Evolutionary conservation across 2,888 invertebrate genomes (phyloP).

Genomic region (Drosophila maculinotata): DNA sequence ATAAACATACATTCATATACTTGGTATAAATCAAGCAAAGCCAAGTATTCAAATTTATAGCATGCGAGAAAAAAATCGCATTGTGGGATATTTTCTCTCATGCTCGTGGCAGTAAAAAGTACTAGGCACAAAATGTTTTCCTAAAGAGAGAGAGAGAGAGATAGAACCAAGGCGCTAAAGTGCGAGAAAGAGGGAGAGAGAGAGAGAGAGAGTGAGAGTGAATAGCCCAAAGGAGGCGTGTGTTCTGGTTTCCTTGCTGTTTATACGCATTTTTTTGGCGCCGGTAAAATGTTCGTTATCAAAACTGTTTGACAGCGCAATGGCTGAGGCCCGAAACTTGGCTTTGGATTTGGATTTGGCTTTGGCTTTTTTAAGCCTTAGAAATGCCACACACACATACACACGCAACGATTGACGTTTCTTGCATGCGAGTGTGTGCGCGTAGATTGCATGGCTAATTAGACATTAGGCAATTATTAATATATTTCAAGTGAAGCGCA

Average conservation of each 20-base stretch:
- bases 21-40: too few relatives aligned
- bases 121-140: slow-evolving; percentile 43
- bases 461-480: slow-evolving; percentile 77
- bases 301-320: slow-evolving; percentile 35
- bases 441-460: slow-evolving; percentile 69
- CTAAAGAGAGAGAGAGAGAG: background rate
- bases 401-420: background rate
- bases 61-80: slow-evolving; percentile 42
- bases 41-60: slow-evolving; percentile 6
- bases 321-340: slow-evolving; percentile 7
- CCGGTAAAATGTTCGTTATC: slow-evolving; percentile 49
- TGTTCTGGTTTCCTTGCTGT: slow-evolving; percentile 22
- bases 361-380: slow-evolving; percentile 12
- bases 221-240: slow-evolving; percentile 20
- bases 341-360: slow-evolving; percentile 14
- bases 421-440: slow-evolving; percentile 19
- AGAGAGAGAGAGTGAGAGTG: slow-evolving; percentile 7
- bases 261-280: slow-evolving; percentile 52
- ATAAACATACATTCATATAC: background rate
- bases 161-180: too few relatives aligned
- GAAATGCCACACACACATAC: slow-evolving; percentile 10
- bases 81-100: slow-evolving; percentile 43
- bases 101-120: slow-evolving; percentile 29
- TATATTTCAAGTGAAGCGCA: slow-evolving; percentile 52
- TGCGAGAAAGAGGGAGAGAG: background rate